Base-by-base conservation (phyloP, 2,113 vertebrate genomes). In the Xenus cinereus region DNA sequence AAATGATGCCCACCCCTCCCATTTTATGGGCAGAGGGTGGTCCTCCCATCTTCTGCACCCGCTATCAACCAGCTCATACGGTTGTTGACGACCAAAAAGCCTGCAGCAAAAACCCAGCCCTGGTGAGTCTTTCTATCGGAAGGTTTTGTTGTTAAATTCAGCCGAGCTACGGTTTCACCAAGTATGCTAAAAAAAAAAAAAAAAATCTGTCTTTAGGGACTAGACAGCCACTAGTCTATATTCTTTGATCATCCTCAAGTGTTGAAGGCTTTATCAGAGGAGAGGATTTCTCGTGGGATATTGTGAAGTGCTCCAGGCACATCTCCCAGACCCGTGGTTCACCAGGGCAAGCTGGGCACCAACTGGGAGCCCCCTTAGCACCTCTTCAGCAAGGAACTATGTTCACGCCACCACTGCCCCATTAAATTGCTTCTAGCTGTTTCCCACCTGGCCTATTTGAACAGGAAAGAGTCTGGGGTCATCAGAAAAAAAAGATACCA, bases 21-120 rank as follows among this genome's bases (percentile, higher is more conserved):
- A 8, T 32, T 69, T 26, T 4, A 24, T 3, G 10, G 22, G n/a
- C n/a, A n/a, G 43, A 71, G 9, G 60, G 54, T 23, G n/a, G 7
- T 16, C 24, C 17, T 84, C 57, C 33, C 46, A 28, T 3, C 14
- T 43, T 32, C 41, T 8, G 11, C 35, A 20, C 8, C 22, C 13
- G 5, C 41, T 45, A 10, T 32, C 56, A 57, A 33, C 7, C n/a
- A 23, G 10, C 26, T 26, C 12, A 0, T 0, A 2, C 0, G 10
- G 8, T 21, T 63, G 23, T 9, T 14, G 12, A 13, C 14, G 30
- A n/a, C 8, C 8, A 30, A 73, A 27, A 45, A 16, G 14, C 7
- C 69, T 37, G 35, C 21, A 53, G 23, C 1, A 7, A 66, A 84
- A 91, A 21, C 16, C 12, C 45, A 78, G 28, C n/a, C 64, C 17